Percentiles rank a stretch among this genome's conserved stretches.
Evolutionary conservation across 2,113 vertebrate species (phyloP).

Genomic region (Oceanodroma tethys): DNA sequence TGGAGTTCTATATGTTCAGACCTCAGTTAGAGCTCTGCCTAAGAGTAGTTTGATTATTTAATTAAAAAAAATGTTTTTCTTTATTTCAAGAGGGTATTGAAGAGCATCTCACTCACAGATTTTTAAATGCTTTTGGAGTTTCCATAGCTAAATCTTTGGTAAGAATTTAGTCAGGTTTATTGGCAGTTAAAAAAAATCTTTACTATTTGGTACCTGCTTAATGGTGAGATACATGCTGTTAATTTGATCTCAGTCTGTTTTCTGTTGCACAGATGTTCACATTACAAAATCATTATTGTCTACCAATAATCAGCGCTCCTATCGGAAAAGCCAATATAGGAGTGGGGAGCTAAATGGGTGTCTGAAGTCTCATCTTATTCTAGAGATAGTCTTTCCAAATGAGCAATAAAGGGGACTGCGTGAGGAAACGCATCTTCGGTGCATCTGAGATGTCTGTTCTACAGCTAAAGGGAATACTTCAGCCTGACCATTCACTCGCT

Average conservation of each 20-base stretch:
- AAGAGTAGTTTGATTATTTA: not conserved
- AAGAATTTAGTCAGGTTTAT: not conserved
- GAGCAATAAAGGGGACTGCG: not conserved
- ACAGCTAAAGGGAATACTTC: not conserved
- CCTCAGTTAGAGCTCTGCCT: not conserved
- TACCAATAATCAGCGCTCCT: not conserved
- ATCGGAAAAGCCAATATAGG: not conserved
- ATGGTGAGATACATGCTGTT: not conserved
- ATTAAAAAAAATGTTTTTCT: not conserved
- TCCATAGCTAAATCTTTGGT: not conserved
- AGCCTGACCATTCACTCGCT: not conserved
- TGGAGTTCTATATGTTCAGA: not conserved
- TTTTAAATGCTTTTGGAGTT: not conserved
- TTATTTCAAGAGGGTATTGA: not conserved
- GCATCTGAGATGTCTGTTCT: not conserved
- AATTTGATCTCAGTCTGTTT: constrained; percentile 34
- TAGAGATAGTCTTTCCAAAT: not conserved
- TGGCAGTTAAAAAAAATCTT: not conserved
- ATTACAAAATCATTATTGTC: constrained; percentile 42
- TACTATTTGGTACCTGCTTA: not conserved
- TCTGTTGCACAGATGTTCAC: constrained; percentile 39
- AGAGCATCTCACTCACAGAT: not conserved
- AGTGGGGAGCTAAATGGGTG: constrained; percentile 24
- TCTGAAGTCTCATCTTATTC: constrained; percentile 29
- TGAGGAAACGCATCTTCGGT: not conserved